Evolutionary conservation across 1,140 invertebrate genomes (phyloP), one percentile per base, ranked within the genome.

Genomic region (Panagrolaimus sp.): DNA sequence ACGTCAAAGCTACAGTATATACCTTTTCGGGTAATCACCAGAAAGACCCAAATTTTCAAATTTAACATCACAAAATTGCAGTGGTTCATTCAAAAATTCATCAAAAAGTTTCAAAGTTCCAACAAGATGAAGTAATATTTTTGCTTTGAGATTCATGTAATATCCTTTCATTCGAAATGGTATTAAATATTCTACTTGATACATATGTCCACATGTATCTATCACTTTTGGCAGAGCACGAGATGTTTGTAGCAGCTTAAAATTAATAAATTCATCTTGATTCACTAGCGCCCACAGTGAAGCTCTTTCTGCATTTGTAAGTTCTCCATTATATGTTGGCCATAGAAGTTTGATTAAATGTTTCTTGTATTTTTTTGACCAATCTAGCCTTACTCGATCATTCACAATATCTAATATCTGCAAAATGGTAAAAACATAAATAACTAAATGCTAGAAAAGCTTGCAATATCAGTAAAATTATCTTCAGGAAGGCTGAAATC

Each of bases 31-130:
- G 65, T 83, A 83, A 27, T 78, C 71, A 1, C 80, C 75, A 14
- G 79, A 82, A n/a, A 82, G 53, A 16, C 81, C 80, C 13, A 82
- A 63, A 72, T 82, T 82, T 14, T 82, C 79, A 57, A 82, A 82
- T 45, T 80, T 74, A 7, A 82, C 80, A 66, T 83, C 80, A 57
- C 80, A 82, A 81, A 80, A 83, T 68, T 82, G 81, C 0, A 82
- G 65, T 5, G 80, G 80, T 44, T 82, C 80, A 67, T 82, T 83
- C 9, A 82, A 66, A 65, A 82, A 83, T 66, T 82, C 80, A 64
- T 82, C 78, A 23, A 82, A 82, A 9, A 83, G 51, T 68, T 82
- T 82, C 47, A 82, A 65, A 0, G 80, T 83, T 16, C 80, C 80
- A 82, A 82, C 83, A 38, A 82, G 63, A 72, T 82, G 80, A 14